A percentile compares a stretch with the other conserved stretches of the same genome.
Conservation (phyloP, 1,140 invertebrate species). For the Laupala kohalensis region DNA sequence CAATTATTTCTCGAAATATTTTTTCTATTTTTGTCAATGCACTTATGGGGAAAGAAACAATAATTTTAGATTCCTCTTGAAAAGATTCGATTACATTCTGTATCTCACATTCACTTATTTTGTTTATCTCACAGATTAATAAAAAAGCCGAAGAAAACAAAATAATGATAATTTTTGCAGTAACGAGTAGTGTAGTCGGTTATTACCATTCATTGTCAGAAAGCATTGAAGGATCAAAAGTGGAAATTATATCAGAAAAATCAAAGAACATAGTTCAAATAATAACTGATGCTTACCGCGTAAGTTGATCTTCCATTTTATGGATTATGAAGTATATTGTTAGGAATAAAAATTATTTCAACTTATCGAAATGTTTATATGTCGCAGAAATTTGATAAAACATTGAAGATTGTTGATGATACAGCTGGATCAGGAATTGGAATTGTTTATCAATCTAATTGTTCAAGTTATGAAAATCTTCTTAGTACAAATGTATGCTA, state of each 20-base stretch:
- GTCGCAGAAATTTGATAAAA: neutral
- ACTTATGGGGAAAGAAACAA: too few relatives aligned
- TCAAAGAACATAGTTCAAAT: constrained; percentile 62
- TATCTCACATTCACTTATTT: too few relatives aligned
- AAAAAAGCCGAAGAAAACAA: constrained; percentile 48
- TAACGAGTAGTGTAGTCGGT: constrained; percentile 40
- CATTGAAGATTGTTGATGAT: neutral
- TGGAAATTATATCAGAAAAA: constrained; percentile 49
- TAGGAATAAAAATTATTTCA: too few relatives aligned
- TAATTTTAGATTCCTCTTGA: too few relatives aligned
- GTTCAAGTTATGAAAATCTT: neutral
- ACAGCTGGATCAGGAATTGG: neutral
- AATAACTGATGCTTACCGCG: constrained; percentile 57
- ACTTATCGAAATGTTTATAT: too few relatives aligned
- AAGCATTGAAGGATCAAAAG: constrained; percentile 47
- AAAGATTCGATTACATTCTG: too few relatives aligned
- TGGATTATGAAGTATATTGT: too few relatives aligned
- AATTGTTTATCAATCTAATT: neutral
- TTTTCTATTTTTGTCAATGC: too few relatives aligned
- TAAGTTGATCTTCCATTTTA: constrained; percentile 25
- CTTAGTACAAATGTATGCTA: neutral
- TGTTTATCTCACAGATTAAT: constrained; percentile 31
- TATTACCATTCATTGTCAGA: constrained; percentile 50
- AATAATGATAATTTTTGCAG: constrained; percentile 62
- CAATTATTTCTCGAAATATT: too few relatives aligned